Conservation (phyloP, 2,797 vertebrate species). For the Sebastes nivosus region DNA sequence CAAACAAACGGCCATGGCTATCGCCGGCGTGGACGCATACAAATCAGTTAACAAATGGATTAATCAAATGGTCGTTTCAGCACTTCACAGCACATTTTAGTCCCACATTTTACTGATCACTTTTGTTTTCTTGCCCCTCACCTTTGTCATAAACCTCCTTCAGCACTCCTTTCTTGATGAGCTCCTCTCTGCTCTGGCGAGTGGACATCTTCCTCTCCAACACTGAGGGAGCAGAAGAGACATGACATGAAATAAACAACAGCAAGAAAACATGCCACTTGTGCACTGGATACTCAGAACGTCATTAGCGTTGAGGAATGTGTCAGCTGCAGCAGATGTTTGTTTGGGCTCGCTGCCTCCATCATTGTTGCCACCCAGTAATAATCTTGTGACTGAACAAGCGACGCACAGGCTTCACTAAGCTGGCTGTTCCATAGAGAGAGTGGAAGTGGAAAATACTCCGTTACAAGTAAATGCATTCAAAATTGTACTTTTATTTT, state of each 20-base stretch:
- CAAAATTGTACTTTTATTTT: no score
- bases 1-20: no score
- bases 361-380: neutral
- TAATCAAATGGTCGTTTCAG: neutral
- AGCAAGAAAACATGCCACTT: neutral
- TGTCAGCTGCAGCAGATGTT: constrained; percentile 1
- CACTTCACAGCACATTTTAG: neutral
- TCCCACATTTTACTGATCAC: neutral
- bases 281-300: neutral
- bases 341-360: neutral
- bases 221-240: constrained; percentile 76
- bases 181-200: constrained; percentile 96
- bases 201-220: constrained; percentile 98
- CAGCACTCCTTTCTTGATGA: constrained; percentile 96
- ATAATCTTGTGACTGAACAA: neutral
- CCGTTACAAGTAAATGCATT: neutral
- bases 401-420: no score
- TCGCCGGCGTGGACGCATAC: no score
- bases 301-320: neutral
- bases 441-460: neutral
- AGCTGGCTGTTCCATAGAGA: neutral
- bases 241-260: neutral
- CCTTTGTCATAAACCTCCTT: constrained; percentile 97
- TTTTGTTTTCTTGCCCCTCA: constrained; percentile 56
- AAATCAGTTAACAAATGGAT: no score